phyloP scores from a whole-genome alignment of 2,113 vertebrate genomes.

The Hiodon tergisus region DNA sequence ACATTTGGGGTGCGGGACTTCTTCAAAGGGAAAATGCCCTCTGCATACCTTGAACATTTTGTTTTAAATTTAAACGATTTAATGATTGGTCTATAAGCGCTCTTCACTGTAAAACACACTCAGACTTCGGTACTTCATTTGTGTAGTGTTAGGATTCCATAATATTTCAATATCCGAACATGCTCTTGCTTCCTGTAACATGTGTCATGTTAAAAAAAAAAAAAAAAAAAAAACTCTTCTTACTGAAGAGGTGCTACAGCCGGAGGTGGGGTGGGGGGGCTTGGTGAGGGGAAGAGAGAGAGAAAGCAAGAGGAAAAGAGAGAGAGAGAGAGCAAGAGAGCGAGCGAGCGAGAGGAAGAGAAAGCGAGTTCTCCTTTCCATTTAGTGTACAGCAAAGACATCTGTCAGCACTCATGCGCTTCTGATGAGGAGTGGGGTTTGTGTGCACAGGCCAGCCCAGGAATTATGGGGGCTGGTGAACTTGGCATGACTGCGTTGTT shows the following conservation, averaged over 20 bases:
- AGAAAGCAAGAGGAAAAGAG: conserved; percentile 73
- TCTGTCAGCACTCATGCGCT: conserved; percentile 90
- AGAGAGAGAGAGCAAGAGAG: conserved; percentile 65
- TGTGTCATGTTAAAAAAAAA: neutral
- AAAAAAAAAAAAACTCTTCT: conserved; percentile 1
- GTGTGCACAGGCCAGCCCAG: conserved; percentile 69
- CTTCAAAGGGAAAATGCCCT: neutral
- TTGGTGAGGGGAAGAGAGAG: neutral
- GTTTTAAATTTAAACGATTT: neutral
- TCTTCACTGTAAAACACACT: neutral
- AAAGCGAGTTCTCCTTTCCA: conserved; percentile 77
- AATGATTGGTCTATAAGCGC: neutral
- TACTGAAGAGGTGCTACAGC: neutral
- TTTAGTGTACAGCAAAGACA: conserved; percentile 79
- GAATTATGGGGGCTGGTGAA: conserved; percentile 79
- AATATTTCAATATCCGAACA: neutral
- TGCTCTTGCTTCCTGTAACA: conserved; percentile 6
- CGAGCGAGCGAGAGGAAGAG: conserved; percentile 73
- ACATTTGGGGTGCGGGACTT: neutral
- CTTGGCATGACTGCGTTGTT: conserved; percentile 84
- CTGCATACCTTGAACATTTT: neutral
- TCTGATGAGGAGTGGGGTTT: conserved; percentile 72
- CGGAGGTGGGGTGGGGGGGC: conserved; percentile 15
- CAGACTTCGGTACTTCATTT: neutral
- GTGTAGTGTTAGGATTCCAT: neutral